Conservation (phyloP, 2,113 vertebrate species). For the Echinops telfairi region DNA sequence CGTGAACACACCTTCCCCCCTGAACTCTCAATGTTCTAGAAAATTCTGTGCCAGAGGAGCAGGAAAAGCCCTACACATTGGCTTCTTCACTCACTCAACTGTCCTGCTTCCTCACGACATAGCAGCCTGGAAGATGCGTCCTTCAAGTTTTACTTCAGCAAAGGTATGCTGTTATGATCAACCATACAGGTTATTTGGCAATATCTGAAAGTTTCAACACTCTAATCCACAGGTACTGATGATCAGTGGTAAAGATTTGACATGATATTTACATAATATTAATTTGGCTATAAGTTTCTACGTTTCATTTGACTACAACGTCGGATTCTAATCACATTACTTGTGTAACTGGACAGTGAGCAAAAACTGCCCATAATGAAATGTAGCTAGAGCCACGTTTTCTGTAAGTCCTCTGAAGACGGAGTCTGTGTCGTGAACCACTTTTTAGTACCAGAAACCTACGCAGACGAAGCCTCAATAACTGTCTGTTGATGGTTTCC, state of each 20-base stretch:
- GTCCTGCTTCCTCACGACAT: neutral
- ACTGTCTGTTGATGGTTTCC: neutral
- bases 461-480: slow-evolving; percentile 16
- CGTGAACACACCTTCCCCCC: neutral
- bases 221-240: neutral
- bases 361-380: slow-evolving; percentile 14
- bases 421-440: neutral
- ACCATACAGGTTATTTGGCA: slow-evolving; percentile 4
- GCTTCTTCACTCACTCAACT: neutral
- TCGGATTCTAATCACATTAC: slow-evolving; percentile 30
- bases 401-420: neutral
- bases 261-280: neutral
- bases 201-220: slow-evolving; percentile 15
- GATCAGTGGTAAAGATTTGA: neutral
- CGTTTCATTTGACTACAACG: neutral
- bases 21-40: neutral
- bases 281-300: neutral
- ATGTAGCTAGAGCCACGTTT: neutral
- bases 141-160: slow-evolving; percentile 54
- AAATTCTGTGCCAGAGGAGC: neutral
- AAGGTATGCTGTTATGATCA: slow-evolving; percentile 7
- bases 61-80: neutral
- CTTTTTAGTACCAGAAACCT: neutral
- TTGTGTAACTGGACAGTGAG: neutral
- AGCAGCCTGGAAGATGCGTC: neutral